Evolutionary conservation across 2,888 invertebrate genomes (phyloP).

Genomic region (Trachelus iudaicus): DNA sequence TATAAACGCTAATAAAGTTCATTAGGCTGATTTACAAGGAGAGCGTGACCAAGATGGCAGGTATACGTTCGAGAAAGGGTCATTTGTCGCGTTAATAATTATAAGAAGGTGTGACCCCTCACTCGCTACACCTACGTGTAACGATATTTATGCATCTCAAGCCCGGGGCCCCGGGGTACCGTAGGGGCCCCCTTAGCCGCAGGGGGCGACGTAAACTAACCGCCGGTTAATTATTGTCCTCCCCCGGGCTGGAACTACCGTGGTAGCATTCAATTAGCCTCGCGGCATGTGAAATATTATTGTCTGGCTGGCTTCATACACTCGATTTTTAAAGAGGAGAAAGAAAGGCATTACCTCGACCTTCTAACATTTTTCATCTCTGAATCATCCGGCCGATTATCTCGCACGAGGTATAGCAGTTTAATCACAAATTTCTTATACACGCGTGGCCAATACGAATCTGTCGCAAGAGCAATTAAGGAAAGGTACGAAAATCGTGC

Average conservation of each 20-base stretch:
- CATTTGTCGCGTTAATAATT: constrained; percentile 65
- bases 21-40: background rate
- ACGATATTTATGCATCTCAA: constrained; percentile 57
- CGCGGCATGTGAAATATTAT: constrained; percentile 62
- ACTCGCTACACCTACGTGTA: constrained; percentile 55
- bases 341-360: constrained; percentile 45
- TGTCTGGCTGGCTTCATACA: constrained; percentile 44
- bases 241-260: constrained; percentile 57
- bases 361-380: constrained; percentile 50
- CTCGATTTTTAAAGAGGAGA: constrained; percentile 47
- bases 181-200: constrained; percentile 41
- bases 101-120: constrained; percentile 62
- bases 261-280: constrained; percentile 65
- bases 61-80: constrained; percentile 48
- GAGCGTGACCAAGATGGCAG: constrained; percentile 18
- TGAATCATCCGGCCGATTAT: constrained; percentile 35
- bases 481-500: background rate
- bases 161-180: constrained; percentile 31
- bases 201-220: constrained; percentile 63
- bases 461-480: background rate
- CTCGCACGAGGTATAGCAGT: background rate
- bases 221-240: constrained; percentile 64
- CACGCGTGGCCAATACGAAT: background rate
- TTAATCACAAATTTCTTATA: background rate
- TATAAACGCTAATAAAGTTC: background rate